Base-by-base conservation (phyloP, 2,113 vertebrate genomes). In the Ibidorhyncha struthersii region DNA sequence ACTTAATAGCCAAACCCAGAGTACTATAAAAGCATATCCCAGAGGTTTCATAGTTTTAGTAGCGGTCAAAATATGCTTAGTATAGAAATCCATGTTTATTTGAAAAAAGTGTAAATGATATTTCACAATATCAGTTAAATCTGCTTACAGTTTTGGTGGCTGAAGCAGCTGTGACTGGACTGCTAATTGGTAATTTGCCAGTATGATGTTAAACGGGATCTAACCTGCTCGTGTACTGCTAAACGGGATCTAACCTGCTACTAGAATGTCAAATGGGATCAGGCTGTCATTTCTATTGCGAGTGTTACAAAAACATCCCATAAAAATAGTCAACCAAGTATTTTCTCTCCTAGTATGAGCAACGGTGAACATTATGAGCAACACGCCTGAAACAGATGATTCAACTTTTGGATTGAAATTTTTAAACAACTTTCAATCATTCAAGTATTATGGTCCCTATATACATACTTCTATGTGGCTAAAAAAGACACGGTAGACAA, bases 381-480 rank as follows among this genome's bases (percentile, higher is more conserved):
- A 97, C 83, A 86, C 29, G 85, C 91, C 97, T 91, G 89, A 96
- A 97, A 97, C 79, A 76, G 43, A 38, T 25, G 71, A 93, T 89
- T 88, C n/a, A 83, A 82, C 74, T 45, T 43, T 94, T 76, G 80
- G 90, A 96, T 14, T 78, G 83, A 90, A 96, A 74, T 92, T 94
- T 96, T 95, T 78, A 89, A 90, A 96, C 52, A 82, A 74, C 67
- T 96, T 96, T 93, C 84, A 96, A 92, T 93, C 90, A 91, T 97
- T 97, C 95, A 98, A 97, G 97, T 98, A 97, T 97, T 94, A 93
- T 98, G 98, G 98, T 98, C 98, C 97, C 98, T 96, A 96, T 95
- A 32, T 88, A 96, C 77, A 94, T 29, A 95, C 50, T 87, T 70
- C 97, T 97, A 96, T 2, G 23, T 74, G 93, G 86, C 96, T 98